Evolutionary conservation across 2,797 vertebrate genomes (phyloP), one percentile per base, ranked within the genome.

Genomic region (Poeciliopsis gracilis): DNA sequence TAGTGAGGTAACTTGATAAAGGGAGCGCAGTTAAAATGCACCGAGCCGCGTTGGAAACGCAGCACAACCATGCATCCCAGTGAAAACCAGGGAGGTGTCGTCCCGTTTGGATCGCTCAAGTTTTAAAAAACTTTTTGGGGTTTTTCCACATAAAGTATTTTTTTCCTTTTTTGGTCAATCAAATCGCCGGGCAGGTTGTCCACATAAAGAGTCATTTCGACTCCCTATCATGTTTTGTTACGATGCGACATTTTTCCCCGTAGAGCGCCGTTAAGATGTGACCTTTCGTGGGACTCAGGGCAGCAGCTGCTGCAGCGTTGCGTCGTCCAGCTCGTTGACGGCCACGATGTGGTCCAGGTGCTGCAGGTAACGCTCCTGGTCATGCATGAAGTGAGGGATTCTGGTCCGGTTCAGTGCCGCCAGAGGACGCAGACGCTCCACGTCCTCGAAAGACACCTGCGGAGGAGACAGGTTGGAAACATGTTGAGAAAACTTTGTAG

Each of bases 361-460:
- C 76, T 97, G 96, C 91, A 95, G 96, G 92, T 99, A 99, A 0
- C 96, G 94, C 49, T 93, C 96, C 89, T 95, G 94, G 89, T 99
- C 97, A 80, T 95, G 96, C 98, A 99, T 98, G 96, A 99, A 99
- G 88, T 99, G 98, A 1, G 98, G 98, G 85, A 98, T 97, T 47
- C 97, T 96, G 41, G 96, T 93, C 77, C 96, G 93, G 10, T 93
- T 91, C 77, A 97, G 94, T 0, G 95, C 94, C 0, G 97, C 97
- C 1, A 95, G 91, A 18, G 92, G 91, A 63, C 95, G 96, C 75
- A 99, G 95, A 46, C 93, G 87, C 70, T 97, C 97, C 82, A 98
- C 96, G 23, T 99, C 98, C 81, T 99, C 97, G 0, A 95, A 99
- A 45, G 98, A 99, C 57, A 99, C 98, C 98, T 99, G 88, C 2